phyloP scores from a whole-genome alignment of 2,888 invertebrate species.

The Psylliodes chrysocephalus region DNA sequence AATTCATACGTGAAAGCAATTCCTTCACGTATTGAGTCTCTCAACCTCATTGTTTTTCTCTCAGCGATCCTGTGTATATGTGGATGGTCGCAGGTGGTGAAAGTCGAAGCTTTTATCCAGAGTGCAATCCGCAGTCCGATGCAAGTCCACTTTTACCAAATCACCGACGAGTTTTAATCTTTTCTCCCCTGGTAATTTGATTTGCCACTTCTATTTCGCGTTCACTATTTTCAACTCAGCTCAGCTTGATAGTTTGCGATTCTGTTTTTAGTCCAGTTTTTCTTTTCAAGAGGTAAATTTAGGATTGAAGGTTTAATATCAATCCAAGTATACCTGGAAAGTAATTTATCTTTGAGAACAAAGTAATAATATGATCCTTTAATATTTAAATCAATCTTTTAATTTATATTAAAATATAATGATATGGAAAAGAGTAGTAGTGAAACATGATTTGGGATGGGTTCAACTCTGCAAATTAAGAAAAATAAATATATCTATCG shows the following conservation, averaged over 20 bases:
- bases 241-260: background rate
- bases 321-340: too few species aligned
- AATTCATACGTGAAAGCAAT: too few species aligned
- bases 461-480: too few species aligned
- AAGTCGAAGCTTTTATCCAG: conserved; percentile 57
- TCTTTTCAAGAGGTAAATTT: too few species aligned
- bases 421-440: too few species aligned
- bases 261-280: conserved; percentile 1
- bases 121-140: conserved; percentile 56
- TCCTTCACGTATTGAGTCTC: background rate
- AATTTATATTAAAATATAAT: too few species aligned
- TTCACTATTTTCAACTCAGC: conserved; percentile 2
- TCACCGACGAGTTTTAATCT: conserved; percentile 58
- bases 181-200: conserved; percentile 52
- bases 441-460: too few species aligned
- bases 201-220: conserved; percentile 38
- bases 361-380: too few species aligned
- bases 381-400: too few species aligned
- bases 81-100: conserved; percentile 53
- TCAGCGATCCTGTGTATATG: background rate
- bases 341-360: too few species aligned
- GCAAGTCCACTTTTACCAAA: conserved; percentile 58
- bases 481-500: too few species aligned
- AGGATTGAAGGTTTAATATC: too few species aligned
- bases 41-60: background rate